These are phyloP conservation scores for Notolepis coatsorum DNA, from an alignment of 2,797 vertebrate genomes.

Conservation along the genomic window DNA sequence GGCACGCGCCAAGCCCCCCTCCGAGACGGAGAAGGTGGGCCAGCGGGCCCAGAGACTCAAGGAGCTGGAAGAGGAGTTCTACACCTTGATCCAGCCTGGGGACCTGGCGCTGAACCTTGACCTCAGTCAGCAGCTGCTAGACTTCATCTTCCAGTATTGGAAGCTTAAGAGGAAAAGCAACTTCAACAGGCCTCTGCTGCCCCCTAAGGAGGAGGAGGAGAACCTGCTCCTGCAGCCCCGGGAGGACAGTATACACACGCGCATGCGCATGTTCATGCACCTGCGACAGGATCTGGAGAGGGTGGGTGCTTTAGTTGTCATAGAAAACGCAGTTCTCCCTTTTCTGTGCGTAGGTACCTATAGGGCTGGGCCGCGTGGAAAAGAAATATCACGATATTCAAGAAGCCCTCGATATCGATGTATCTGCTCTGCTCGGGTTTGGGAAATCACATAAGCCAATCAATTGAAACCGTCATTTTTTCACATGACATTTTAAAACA, in stretches of 20 bases:
- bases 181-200: conserved; percentile 95
- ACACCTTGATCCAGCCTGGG: conserved; percentile 86
- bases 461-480: too few relatives aligned
- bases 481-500: too few relatives aligned
- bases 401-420: too few relatives aligned
- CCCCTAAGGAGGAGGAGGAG: conserved; percentile 94
- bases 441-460: too few relatives aligned
- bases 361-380: too few relatives aligned
- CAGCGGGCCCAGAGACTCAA: conserved; percentile 93
- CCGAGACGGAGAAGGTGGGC: conserved; percentile 89
- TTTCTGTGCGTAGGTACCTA: not conserved
- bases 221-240: conserved; percentile 93
- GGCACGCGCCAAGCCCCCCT: conserved; percentile 84
- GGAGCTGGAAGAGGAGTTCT: conserved; percentile 97
- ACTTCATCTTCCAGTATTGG: conserved; percentile 99
- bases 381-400: too few relatives aligned
- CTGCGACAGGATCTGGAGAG: conserved; percentile 97
- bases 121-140: conserved; percentile 83
- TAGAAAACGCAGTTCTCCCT: not conserved
- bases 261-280: conserved; percentile 99
- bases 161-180: conserved; percentile 96
- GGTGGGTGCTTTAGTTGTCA: conserved; percentile 74
- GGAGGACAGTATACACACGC: conserved; percentile 97
- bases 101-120: conserved; percentile 86
- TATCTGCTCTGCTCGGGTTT: too few relatives aligned